phyloP scores from a whole-genome alignment of 2,113 vertebrate species.

The Gymnarchus niloticus region DNA sequence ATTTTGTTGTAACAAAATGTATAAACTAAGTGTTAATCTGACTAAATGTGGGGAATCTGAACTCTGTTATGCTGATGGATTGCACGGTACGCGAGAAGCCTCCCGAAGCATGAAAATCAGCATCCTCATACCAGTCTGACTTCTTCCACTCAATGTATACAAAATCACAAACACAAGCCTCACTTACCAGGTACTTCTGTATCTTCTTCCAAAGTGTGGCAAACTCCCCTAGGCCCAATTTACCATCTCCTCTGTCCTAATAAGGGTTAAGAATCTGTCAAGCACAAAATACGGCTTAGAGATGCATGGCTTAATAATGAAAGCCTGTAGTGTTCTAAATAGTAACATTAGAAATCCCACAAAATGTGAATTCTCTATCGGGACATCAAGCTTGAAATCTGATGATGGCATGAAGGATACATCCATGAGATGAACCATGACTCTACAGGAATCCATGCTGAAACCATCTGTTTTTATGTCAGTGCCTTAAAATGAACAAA shows the following conservation, averaged over 20 bases:
- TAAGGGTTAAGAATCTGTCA: slow-evolving; percentile 39
- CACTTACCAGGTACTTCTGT: slow-evolving; percentile 74
- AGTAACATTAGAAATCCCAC: too few species aligned
- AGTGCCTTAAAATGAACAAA: slow-evolving; percentile 54
- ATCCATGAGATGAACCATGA: slow-evolving; percentile 83
- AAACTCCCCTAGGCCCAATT: slow-evolving; percentile 72
- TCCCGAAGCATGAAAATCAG: too few species aligned
- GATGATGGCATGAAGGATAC: slow-evolving; percentile 71
- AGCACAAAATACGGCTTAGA: background rate
- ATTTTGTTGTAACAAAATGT: too few species aligned
- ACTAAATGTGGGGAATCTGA: too few species aligned
- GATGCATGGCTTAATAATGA: too few species aligned
- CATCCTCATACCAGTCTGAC: too few species aligned
- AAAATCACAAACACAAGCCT: too few species aligned
- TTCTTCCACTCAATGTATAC: too few species aligned
- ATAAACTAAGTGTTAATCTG: too few species aligned
- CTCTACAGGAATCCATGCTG: slow-evolving; percentile 70
- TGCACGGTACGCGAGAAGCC: too few species aligned
- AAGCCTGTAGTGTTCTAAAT: too few species aligned
- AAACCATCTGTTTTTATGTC: slow-evolving; percentile 82
- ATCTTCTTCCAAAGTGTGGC: slow-evolving; percentile 84
- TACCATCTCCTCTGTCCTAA: slow-evolving; percentile 66
- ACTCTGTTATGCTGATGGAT: too few species aligned
- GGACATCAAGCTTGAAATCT: background rate
- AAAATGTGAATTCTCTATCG: background rate